Evolutionary conservation across 2,113 vertebrate genomes (phyloP), one percentile per base, ranked within the genome.

Genomic region (Datnioides undecimradiatus): DNA sequence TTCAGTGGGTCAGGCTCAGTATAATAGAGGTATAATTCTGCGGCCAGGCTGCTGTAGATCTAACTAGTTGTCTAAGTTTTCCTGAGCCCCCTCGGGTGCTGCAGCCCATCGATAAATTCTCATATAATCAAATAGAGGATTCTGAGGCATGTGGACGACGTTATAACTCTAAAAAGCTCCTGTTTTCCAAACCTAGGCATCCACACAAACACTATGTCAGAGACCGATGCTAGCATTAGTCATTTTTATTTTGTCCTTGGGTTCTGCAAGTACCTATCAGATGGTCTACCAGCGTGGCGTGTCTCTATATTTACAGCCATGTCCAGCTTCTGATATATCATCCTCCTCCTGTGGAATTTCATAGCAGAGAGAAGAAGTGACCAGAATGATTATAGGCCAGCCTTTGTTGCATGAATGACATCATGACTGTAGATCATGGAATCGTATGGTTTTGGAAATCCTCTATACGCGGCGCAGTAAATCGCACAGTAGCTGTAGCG

Each of bases 301-400:
- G 40, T 67, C 57, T 82, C 76, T 84, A 40, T 85, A 90, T 88
- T 92, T 84, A 87, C 72, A 51, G 57, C 70, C 16, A 4, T 68
- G 72, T 83, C 59, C 64, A 45, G 58, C 62, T 57, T 70, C 69
- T 73, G 83, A 87, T 86, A 82, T 82, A 80, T 85, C 59, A n/a
- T 88, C 69, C 68, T 78, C 59, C 62, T 64, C 68, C 68, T 23
- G 63, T 60, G 81, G 85, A 82, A 84, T 73, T 65, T 82, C 77
- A 85, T 40, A 55, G 55, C 79, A 74, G 55, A 73, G 58, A 70
- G 59, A 68, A 67, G 75, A 86, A 82, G 76, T 68, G 85, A 78
- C 55, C 80, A 48, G 74, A 69, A 82, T 91, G 84, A 91, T 90
- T 87, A 93, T 46, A 92, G 90, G 81, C 59, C 83, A 57, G 65